Evolutionary conservation across 2,113 vertebrate species (phyloP).

Genomic region (Nettapus auritus): DNA sequence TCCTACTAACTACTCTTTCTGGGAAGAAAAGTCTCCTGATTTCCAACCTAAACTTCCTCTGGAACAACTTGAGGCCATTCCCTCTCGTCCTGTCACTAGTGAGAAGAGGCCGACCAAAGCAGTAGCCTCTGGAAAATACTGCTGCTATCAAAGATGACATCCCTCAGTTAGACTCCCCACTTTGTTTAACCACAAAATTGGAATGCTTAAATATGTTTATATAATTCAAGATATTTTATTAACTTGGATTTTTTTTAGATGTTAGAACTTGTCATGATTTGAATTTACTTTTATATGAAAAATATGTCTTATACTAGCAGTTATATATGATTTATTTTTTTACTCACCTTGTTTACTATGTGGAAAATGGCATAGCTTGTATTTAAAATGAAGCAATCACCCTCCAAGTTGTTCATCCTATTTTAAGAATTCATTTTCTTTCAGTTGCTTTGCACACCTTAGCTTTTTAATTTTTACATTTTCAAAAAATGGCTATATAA

Average conservation of each 20-base stretch:
- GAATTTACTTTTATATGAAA: background rate
- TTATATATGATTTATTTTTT: background rate
- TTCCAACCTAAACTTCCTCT: too few species aligned
- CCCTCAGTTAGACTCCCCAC: background rate
- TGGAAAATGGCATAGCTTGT: background rate
- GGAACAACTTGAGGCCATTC: too few species aligned
- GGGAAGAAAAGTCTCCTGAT: too few species aligned
- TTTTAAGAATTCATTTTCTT: background rate
- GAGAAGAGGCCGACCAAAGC: too few species aligned
- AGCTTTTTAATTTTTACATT: background rate
- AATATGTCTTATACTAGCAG: background rate
- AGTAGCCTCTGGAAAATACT: background rate
- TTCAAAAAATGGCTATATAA: background rate
- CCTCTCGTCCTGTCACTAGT: too few species aligned
- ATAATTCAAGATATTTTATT: background rate
- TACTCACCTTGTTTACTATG: background rate
- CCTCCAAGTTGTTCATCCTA: background rate
- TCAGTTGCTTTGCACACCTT: background rate
- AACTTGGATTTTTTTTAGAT: background rate
- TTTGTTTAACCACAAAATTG: background rate
- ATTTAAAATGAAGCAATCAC: background rate
- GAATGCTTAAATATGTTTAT: background rate
- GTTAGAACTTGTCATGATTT: background rate
- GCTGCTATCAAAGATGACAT: background rate
- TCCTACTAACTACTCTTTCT: too few species aligned